Evolutionary conservation across 30 jellyfish, hydroid and myxozoan species (phyloP).

Genomic region (Hydra vulgaris): DNA sequence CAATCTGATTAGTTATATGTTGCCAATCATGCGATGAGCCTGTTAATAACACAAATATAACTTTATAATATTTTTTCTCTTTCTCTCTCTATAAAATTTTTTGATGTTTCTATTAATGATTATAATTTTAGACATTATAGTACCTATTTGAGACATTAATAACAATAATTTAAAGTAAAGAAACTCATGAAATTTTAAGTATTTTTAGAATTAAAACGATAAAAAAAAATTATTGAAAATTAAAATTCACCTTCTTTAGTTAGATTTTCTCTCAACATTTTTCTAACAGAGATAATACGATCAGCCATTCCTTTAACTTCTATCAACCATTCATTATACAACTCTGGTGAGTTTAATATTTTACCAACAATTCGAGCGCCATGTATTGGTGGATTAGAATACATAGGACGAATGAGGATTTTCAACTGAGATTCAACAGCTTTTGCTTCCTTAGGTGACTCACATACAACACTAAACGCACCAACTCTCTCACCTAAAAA

Average conservation of each 20-base stretch:
- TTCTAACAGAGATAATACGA: constrained; percentile 72
- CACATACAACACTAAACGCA: constrained; percentile 73
- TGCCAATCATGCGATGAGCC: too few species aligned
- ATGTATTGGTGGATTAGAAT: constrained; percentile 96
- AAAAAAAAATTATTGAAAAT: too few species aligned
- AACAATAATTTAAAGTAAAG: too few species aligned
- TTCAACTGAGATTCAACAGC: constrained; percentile 87
- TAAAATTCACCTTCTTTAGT: constrained; percentile 78
- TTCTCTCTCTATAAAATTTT: too few species aligned
- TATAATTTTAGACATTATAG: too few species aligned
- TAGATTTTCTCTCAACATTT: constrained; percentile 47
- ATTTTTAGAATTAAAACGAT: too few species aligned
- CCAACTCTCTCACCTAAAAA: constrained; percentile 94
- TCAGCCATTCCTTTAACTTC: constrained; percentile 97
- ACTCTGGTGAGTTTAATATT: constrained; percentile 45
- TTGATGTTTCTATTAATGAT: too few species aligned
- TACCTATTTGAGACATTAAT: too few species aligned
- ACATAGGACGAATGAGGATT: constrained; percentile 89
- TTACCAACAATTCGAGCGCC: constrained; percentile 92
- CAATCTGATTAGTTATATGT: too few species aligned
- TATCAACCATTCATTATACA: constrained; percentile 76
- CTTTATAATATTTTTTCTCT: too few species aligned
- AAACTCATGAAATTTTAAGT: too few species aligned
- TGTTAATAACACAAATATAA: too few species aligned
- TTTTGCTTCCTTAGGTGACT: constrained; percentile 69